Percentiles rank a stretch among this genome's conserved stretches.
These are phyloP conservation scores for Triplophysa tibetana DNA, from an alignment of 2,113 vertebrate genomes.

Conservation along the genomic window DNA sequence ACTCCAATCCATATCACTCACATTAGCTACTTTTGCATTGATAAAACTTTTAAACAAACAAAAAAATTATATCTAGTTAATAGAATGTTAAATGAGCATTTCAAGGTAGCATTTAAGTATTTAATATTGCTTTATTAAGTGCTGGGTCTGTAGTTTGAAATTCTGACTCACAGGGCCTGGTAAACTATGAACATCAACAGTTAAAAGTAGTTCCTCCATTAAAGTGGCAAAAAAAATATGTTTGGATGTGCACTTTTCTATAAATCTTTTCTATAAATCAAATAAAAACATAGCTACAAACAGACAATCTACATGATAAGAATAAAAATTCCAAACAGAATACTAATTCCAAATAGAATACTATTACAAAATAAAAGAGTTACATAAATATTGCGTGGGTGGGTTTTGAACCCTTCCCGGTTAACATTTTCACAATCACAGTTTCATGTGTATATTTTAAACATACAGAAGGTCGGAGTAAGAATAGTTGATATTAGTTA, in stretches of 20 bases:
- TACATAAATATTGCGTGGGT: not conserved
- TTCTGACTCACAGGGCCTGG: not conserved
- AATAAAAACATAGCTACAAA: not conserved
- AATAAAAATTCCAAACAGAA: not conserved
- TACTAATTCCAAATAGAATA: not conserved
- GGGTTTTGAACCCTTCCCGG: not conserved
- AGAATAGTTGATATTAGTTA: conserved; percentile 40
- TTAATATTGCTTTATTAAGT: conserved; percentile 9
- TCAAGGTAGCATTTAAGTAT: too few species aligned
- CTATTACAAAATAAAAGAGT: not conserved
- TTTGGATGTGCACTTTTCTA: not conserved
- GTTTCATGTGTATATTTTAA: not conserved
- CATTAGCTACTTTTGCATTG: not conserved
- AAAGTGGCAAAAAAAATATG: too few species aligned
- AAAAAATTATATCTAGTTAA: not conserved
- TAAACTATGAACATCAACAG: not conserved
- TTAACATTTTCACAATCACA: not conserved
- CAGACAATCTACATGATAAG: not conserved
- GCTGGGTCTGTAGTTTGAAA: not conserved
- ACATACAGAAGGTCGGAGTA: not conserved
- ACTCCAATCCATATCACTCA: not conserved
- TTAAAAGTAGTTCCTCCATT: not conserved
- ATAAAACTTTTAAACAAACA: too few species aligned
- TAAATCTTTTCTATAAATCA: too few species aligned
- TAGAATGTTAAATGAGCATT: not conserved